These are phyloP conservation scores for Eristalis tenax DNA, from an alignment of 2,888 invertebrate species.

Conservation along the genomic window DNA sequence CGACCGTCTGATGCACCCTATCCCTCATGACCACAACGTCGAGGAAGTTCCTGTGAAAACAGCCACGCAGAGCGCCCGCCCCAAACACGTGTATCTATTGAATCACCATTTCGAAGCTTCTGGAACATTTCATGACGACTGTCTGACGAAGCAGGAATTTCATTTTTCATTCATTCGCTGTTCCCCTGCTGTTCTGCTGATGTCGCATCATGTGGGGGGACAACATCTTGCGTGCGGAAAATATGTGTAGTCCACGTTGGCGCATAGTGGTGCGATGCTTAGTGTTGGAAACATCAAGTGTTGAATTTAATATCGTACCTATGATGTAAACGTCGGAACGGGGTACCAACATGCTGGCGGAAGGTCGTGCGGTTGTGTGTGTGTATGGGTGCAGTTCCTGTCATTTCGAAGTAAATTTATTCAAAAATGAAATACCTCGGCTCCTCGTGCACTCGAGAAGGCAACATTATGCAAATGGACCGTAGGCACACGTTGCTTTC, in stretches of 20 bases:
- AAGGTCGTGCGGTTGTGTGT: neutral
- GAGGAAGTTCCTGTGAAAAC: no score
- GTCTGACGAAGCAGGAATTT: neutral
- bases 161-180: no score
- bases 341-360: neutral
- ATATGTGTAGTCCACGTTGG: neutral
- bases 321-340: neutral
- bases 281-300: neutral
- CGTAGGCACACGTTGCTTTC: neutral
- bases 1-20: no score
- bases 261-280: neutral
- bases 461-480: neutral
- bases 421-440: neutral
- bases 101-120: neutral
- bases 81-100: neutral
- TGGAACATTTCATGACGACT: neutral
- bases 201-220: neutral
- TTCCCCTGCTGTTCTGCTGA: neutral
- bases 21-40: no score
- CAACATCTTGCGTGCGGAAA: neutral
- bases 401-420: neutral
- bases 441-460: neutral
- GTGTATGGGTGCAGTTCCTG: neutral
- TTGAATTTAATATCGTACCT: neutral
- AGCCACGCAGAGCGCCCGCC: no score